phyloP scores from a whole-genome alignment of 2,888 invertebrate genomes.

The Dryocosmus kuriphilus region DNA sequence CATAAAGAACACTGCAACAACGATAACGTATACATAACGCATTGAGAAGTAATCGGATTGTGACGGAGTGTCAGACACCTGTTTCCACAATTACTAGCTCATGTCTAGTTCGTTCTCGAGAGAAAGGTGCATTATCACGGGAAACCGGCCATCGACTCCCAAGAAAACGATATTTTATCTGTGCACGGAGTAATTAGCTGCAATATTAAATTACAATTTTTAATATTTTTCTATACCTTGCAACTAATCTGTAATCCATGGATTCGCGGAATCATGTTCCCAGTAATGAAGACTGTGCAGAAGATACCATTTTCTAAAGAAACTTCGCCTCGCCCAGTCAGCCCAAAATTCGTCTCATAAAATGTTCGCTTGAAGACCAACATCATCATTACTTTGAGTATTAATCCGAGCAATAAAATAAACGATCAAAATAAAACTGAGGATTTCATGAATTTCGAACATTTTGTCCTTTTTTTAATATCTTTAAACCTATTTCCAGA shows the following conservation, averaged over 20 bases:
- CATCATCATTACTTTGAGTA: background rate
- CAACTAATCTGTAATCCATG: slow-evolving; percentile 14
- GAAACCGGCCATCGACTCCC: slow-evolving; percentile 47
- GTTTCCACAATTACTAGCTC: slow-evolving; percentile 69
- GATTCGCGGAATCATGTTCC: background rate
- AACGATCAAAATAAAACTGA: background rate
- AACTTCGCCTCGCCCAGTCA: background rate
- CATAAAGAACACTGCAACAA: background rate
- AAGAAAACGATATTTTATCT: slow-evolving; percentile 52
- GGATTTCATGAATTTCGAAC: background rate
- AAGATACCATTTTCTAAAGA: background rate
- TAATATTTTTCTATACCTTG: slow-evolving; percentile 38
- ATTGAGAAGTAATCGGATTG: slow-evolving; percentile 56
- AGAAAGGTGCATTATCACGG: slow-evolving; percentile 56
- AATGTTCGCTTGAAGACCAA: background rate
- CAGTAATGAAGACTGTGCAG: background rate
- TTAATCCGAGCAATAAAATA: background rate
- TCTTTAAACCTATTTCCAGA: background rate
- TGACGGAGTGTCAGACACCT: slow-evolving; percentile 68
- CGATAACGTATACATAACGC: background rate
- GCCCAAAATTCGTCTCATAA: background rate
- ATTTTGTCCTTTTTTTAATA: background rate
- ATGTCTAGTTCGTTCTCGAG: slow-evolving; percentile 53
- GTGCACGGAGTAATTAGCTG: slow-evolving; percentile 56
- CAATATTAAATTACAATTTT: slow-evolving; percentile 56